These are phyloP conservation scores for Noctua pronuba DNA, from an alignment of 2,888 invertebrate species.

Conservation along the genomic window DNA sequence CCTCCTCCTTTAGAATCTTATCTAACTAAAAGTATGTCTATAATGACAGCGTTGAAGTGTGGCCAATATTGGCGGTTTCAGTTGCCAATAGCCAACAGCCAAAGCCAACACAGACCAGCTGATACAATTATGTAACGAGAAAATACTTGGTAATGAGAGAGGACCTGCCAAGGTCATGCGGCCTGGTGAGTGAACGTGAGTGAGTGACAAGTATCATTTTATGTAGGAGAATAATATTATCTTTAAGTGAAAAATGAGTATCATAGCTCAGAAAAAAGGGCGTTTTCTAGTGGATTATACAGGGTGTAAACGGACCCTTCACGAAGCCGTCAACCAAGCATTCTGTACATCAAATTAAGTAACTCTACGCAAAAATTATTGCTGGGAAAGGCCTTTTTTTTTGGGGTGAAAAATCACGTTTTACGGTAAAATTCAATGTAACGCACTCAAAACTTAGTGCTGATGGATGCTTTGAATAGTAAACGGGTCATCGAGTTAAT, in stretches of 20 bases:
- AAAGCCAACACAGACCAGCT: constrained; percentile 46
- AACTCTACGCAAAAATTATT: no score
- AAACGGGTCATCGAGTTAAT: no score
- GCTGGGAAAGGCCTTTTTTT: no score
- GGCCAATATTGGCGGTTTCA: constrained; percentile 32
- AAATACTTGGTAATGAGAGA: constrained; percentile 40
- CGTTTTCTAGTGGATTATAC: not conserved
- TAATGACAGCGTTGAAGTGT: not conserved
- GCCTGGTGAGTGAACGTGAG: constrained; percentile 27
- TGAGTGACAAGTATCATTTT: constrained; percentile 19
- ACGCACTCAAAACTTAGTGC: no score
- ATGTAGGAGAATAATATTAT: not conserved
- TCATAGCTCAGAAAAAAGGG: not conserved
- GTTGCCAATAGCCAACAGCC: constrained; percentile 23
- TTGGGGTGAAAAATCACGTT: no score
- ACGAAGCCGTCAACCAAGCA: no score
- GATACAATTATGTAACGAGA: constrained; percentile 36
- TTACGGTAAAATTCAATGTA: no score
- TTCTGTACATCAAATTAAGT: no score
- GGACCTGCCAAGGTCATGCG: constrained; percentile 17
- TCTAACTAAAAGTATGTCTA: not conserved
- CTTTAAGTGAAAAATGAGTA: not conserved
- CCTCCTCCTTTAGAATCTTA: not conserved
- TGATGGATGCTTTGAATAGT: no score
- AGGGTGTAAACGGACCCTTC: no score